These are phyloP conservation scores for Sarotherodon lohbergeri DNA, from an alignment of 2,113 vertebrate genomes.

Conservation along the genomic window DNA sequence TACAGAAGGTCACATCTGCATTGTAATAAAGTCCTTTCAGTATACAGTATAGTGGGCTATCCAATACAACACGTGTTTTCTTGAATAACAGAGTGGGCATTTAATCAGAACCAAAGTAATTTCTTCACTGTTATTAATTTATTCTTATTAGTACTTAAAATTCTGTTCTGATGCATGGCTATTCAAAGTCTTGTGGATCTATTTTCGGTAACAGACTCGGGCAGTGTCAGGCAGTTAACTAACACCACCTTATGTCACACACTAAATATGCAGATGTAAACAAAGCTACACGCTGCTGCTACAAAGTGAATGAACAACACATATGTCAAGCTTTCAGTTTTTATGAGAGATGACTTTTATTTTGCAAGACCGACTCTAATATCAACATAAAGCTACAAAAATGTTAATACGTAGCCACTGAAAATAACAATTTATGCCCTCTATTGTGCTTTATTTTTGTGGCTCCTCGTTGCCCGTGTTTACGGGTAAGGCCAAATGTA, in stretches of 20 bases:
- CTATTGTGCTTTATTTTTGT: constrained; percentile 16
- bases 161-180: neutral
- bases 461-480: constrained; percentile 9
- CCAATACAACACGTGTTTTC: neutral
- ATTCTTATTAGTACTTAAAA: neutral
- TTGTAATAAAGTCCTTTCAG: neutral
- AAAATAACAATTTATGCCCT: constrained; percentile 32
- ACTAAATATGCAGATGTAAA: constrained; percentile 10
- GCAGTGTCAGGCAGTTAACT: constrained; percentile 1
- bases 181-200: neutral
- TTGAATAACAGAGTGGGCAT: neutral
- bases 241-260: neutral
- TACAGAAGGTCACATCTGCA: neutral
- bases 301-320: constrained; percentile 37
- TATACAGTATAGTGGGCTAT: neutral
- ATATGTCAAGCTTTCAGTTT: neutral
- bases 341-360: constrained; percentile 27
- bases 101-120: neutral
- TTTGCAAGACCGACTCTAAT: constrained; percentile 35
- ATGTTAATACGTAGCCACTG: constrained; percentile 23
- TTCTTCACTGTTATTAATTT: neutral
- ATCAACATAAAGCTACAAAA: constrained; percentile 30
- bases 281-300: neutral
- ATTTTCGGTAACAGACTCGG: neutral
- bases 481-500: constrained; percentile 36